Percentiles rank a stretch among this genome's conserved stretches.
Conservation (phyloP, 2,113 vertebrate genomes). For the Gadus chalcogrammus region DNA sequence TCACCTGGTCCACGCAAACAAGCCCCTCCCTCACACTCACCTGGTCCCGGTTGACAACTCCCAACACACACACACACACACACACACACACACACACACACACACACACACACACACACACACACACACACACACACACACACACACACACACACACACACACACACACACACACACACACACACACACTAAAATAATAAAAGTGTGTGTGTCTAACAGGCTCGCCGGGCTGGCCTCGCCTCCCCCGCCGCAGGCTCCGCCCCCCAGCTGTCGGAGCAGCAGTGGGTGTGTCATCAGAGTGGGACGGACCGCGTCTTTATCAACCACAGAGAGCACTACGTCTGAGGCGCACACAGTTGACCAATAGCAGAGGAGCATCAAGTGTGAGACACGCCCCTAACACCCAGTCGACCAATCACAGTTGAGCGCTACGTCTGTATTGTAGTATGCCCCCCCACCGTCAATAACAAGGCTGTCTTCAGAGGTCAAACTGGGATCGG, state of each 20-base stretch:
- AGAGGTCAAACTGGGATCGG: too few species aligned
- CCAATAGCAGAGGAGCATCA: slow-evolving; percentile 75
- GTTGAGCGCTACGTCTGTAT: slow-evolving; percentile 4
- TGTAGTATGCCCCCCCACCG: too few species aligned
- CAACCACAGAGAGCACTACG: slow-evolving; percentile 77
- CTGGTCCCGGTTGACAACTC: too few species aligned
- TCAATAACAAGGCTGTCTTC: too few species aligned
- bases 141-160: too few species aligned
- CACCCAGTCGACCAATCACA: slow-evolving; percentile 12
- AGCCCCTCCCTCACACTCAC: too few species aligned
- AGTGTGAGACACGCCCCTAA: slow-evolving; percentile 46
- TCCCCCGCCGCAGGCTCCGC: slow-evolving; percentile 23
- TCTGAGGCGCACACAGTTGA: slow-evolving; percentile 48
- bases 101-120: too few species aligned
- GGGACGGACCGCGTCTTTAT: slow-evolving; percentile 72
- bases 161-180: too few species aligned
- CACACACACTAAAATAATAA: too few species aligned
- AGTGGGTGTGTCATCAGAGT: slow-evolving; percentile 76
- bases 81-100: too few species aligned
- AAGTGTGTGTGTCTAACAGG: slow-evolving; percentile 12
- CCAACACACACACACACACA: too few species aligned
- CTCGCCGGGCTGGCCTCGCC: slow-evolving; percentile 7
- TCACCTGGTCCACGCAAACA: not conserved
- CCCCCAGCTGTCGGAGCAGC: slow-evolving; percentile 61
- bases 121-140: too few species aligned